Percentiles rank a stretch among this genome's conserved stretches.
phyloP scores from a whole-genome alignment of 1,140 invertebrate genomes.

The Centruroides sculpturatus region DNA sequence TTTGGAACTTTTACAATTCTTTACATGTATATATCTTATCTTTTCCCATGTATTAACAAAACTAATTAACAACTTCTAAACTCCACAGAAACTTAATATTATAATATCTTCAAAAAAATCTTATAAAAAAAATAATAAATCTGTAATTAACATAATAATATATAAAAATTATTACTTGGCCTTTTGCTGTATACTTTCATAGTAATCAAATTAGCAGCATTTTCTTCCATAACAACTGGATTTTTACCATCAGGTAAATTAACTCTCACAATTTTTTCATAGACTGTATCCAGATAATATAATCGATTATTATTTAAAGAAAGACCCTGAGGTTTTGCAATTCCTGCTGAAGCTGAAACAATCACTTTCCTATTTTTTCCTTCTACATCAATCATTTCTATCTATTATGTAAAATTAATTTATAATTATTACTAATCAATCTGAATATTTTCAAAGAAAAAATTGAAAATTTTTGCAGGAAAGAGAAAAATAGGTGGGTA shows the following conservation, averaged over 20 bases:
- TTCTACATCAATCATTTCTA: constrained; percentile 26
- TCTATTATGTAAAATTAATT: background rate
- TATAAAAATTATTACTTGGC: constrained; percentile 28
- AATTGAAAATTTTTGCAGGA: background rate
- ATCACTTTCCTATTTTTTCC: constrained; percentile 54
- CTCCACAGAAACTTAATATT: too few species aligned
- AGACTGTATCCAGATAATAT: constrained; percentile 76
- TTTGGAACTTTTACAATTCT: too few species aligned
- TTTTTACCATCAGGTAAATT: constrained; percentile 70
- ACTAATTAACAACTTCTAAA: too few species aligned
- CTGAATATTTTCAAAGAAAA: too few species aligned
- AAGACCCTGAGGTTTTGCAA: constrained; percentile 58
- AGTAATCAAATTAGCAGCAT: constrained; percentile 71
- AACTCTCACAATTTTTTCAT: constrained; percentile 76
- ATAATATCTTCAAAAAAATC: too few species aligned
- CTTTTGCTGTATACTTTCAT: constrained; percentile 78
- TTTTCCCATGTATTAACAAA: too few species aligned
- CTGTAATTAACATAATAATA: background rate
- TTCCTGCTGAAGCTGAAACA: constrained; percentile 35
- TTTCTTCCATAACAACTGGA: constrained; percentile 59
- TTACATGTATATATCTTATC: too few species aligned
- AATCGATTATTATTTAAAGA: constrained; percentile 66
- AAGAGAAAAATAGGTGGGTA: too few species aligned
- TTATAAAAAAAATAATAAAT: too few species aligned
- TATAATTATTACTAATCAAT: background rate